Evolutionary conservation across 2,113 vertebrate species (phyloP), one percentile per base, ranked within the genome.

Genomic region (Empidonax alnorum): DNA sequence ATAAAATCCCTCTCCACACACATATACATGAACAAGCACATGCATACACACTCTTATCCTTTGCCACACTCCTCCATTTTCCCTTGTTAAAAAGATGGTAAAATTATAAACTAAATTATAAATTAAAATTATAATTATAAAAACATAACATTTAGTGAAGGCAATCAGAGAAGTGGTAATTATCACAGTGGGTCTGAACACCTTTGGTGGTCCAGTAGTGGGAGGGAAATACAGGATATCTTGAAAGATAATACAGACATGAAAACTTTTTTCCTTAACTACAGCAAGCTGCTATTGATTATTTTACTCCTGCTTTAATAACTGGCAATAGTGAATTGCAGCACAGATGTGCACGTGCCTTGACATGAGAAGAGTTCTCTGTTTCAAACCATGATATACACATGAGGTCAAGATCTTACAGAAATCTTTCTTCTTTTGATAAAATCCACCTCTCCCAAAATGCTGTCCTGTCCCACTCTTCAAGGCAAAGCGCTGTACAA

Each of bases 161-260:
- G 87, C 94, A 96, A 94, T 96, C 94, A 97, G 69, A 68, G 61
- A 84, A 95, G 77, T 63, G 80, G 49, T 67, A 95, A 97, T 96
- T 95, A 97, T 92, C 96, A 69, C 94, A 88, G 96, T 82, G 67
- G 81, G 93, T 49, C 75, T 55, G 42, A 83, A 92, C 93, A 71
- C 13, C 75, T 67, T 67, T 89, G 79, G 90, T 11, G 4, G 61
- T 56, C 80, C 71, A 7, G 12, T 9, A 77, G 77, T 67, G 37
- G 78, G 75, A 93, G 47, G 53, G 78, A 91, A 96, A 75, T 12
- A 63, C 14, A 66, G 53, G 11, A 4, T 11, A 10, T 37, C 59
- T 85, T 79, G 56, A 91, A 91, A 88, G 91, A 39, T 46, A 49
- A 37, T 12, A 22, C 25, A 78, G 71, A 33, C 14, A 78, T 8